Conservation (phyloP, 2,113 vertebrate species). For the Hypanus sabinus region DNA sequence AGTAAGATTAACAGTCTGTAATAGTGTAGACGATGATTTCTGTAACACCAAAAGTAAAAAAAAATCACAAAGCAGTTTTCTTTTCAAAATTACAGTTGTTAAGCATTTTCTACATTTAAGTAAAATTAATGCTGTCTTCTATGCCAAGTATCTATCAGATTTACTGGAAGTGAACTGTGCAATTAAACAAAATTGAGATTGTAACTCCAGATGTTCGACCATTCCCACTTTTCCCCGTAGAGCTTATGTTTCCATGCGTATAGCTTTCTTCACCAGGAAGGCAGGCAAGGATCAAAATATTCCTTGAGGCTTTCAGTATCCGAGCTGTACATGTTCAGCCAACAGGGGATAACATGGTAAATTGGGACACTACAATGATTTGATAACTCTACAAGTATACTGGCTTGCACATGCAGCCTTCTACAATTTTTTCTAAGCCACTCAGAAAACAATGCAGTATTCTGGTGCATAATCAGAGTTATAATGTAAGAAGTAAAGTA, state of each 20-base stretch:
- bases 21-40: not conserved
- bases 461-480: not conserved
- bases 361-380: too few relatives aligned
- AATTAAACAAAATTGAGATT: not conserved
- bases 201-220: conserved; percentile 1
- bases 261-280: not conserved
- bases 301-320: not conserved
- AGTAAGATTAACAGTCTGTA: not conserved
- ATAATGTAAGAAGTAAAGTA: not conserved
- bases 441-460: not conserved
- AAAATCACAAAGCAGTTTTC: conserved; percentile 1
- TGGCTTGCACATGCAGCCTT: not conserved
- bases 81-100: not conserved
- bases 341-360: not conserved
- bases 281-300: not conserved
- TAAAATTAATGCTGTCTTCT: not conserved
- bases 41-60: not conserved
- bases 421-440: not conserved
- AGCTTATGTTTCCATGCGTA: not conserved
- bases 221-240: not conserved
- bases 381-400: too few relatives aligned
- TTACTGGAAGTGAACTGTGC: not conserved
- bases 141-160: conserved; percentile 12
- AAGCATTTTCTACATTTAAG: not conserved
- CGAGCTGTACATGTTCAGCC: not conserved